Evolutionary conservation across 2,888 invertebrate genomes (phyloP).

Genomic region (Pammene aurita): DNA sequence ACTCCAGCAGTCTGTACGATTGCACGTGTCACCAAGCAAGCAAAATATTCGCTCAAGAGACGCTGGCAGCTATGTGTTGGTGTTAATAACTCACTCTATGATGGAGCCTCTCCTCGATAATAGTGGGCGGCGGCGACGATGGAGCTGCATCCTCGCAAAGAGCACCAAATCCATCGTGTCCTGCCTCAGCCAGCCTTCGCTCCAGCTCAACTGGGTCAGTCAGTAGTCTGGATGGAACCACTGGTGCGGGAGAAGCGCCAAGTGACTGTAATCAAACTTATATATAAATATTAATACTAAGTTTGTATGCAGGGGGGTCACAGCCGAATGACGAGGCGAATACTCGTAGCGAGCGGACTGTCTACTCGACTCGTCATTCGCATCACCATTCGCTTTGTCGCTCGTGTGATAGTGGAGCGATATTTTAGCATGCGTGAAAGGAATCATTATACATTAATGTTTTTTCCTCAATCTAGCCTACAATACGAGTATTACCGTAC

Average conservation of each 20-base stretch:
- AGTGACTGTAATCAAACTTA: slow-evolving; percentile 76
- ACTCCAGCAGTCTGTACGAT: too few relatives aligned
- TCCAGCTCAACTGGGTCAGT: slow-evolving; percentile 93
- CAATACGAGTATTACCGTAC: too few relatives aligned
- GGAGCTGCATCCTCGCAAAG: slow-evolving; percentile 71
- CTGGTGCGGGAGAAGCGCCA: slow-evolving; percentile 88
- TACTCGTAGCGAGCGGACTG: too few relatives aligned
- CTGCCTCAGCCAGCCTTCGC: slow-evolving; percentile 85
- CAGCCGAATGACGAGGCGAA: too few relatives aligned
- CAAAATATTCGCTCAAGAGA: neutral
- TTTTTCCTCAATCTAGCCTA: too few relatives aligned
- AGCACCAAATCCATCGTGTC: slow-evolving; percentile 75
- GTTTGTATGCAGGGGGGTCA: too few relatives aligned
- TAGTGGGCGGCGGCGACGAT: slow-evolving; percentile 70
- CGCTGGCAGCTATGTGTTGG: neutral
- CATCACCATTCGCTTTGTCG: too few relatives aligned
- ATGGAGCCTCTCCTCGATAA: slow-evolving; percentile 74
- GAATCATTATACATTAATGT: too few relatives aligned
- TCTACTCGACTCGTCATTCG: too few relatives aligned
- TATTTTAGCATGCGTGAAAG: too few relatives aligned
- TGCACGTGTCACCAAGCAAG: slow-evolving; percentile 53
- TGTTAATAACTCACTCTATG: slow-evolving; percentile 60
- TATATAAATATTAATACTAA: too few relatives aligned
- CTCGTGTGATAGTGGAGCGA: too few relatives aligned
- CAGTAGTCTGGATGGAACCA: slow-evolving; percentile 92